Conservation (phyloP, 2,888 invertebrate genomes). For the Ormyrus thymus region DNA sequence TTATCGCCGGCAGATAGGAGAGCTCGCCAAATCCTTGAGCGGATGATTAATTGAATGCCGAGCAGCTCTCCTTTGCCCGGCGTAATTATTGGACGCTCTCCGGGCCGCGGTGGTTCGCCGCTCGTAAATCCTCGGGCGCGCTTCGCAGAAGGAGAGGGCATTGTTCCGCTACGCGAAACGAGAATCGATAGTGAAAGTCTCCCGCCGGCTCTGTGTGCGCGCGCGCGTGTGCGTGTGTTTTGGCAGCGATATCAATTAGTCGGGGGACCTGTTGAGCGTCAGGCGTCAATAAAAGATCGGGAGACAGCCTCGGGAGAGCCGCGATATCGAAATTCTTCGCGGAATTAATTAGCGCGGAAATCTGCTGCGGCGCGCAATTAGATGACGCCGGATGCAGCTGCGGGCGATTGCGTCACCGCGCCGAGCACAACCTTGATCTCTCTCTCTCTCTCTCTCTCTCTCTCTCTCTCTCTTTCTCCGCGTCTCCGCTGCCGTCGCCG, state of each 20-base stretch:
- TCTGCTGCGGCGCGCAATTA: conserved; percentile 64
- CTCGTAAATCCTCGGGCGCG: no score
- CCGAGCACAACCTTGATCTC: conserved; percentile 71
- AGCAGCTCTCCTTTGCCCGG: conserved; percentile 22
- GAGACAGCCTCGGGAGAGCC: not conserved
- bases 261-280: no score
- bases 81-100: conserved; percentile 28
- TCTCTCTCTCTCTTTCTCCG: conserved; percentile 15
- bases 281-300: conserved; percentile 46
- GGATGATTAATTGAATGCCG: conserved; percentile 60
- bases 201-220: not conserved
- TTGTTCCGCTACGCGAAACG: not conserved
- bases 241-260: no score
- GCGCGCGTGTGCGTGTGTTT: conserved; percentile 12
- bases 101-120: not conserved
- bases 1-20: conserved; percentile 53
- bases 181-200: no score
- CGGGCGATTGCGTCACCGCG: conserved; percentile 70
- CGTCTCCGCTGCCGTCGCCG: not conserved
- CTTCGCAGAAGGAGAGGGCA: not conserved
- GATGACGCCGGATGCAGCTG: conserved; percentile 73
- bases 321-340: not conserved
- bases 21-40: conserved; percentile 54
- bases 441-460: conserved; percentile 52
- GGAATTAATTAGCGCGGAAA: conserved; percentile 39